Evolutionary conservation across 1,140 invertebrate genomes (phyloP).

Genomic region (Saccostrea glomerata): DNA sequence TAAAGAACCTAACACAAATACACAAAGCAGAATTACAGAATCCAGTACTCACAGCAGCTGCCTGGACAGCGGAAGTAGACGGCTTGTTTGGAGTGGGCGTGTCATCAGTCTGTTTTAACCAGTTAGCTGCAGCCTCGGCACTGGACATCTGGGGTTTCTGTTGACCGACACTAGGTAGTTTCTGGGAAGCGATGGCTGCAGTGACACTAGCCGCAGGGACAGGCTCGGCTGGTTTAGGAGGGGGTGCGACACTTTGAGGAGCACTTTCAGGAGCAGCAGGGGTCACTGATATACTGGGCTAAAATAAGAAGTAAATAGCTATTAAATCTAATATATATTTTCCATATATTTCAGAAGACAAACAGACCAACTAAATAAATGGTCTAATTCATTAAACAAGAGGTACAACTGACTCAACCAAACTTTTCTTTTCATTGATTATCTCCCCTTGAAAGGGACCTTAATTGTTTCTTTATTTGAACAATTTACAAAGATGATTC

Average conservation of each 20-base stretch:
- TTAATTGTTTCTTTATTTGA: too few relatives aligned
- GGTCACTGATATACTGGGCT: background rate
- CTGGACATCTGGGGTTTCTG: slow-evolving; percentile 35
- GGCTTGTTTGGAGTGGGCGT: slow-evolving; percentile 47
- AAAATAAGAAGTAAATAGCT: background rate
- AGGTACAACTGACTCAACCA: too few relatives aligned
- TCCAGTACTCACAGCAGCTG: slow-evolving; percentile 37
- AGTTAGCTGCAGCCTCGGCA: slow-evolving; percentile 67
- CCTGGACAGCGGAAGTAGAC: slow-evolving; percentile 16
- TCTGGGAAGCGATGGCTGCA: slow-evolving; percentile 24
- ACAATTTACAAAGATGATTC: too few relatives aligned
- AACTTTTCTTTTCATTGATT: too few relatives aligned
- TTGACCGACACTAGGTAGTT: background rate
- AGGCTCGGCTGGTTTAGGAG: slow-evolving; percentile 4
- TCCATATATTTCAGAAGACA: too few relatives aligned
- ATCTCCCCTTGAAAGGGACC: too few relatives aligned
- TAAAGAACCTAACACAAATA: too few relatives aligned
- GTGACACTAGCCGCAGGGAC: slow-evolving; percentile 8
- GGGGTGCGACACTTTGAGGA: background rate
- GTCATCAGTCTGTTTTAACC: slow-evolving; percentile 64
- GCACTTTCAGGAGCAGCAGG: background rate
- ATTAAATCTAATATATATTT: too few relatives aligned
- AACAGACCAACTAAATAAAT: too few relatives aligned
- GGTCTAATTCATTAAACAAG: too few relatives aligned
- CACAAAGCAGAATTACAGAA: too few relatives aligned